phyloP scores from a whole-genome alignment of 2,113 vertebrate genomes.

The Chlorocebus sabaeus region DNA sequence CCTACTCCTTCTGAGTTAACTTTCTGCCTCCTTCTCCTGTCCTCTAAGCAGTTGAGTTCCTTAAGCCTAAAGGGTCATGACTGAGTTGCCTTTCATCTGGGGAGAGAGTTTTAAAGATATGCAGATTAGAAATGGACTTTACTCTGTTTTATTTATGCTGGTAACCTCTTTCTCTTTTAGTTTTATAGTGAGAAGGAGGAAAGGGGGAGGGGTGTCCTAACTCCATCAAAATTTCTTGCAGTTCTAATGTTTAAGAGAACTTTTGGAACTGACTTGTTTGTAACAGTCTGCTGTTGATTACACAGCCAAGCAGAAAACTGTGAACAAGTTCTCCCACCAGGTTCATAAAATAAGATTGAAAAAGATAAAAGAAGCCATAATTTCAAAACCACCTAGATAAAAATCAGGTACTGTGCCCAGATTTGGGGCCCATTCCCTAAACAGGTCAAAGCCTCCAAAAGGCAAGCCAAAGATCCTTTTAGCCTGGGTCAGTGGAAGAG shows the following conservation, averaged over 20 bases:
- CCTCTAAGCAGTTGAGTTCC: not conserved
- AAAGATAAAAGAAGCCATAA: slow-evolving; percentile 36
- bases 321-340: not conserved
- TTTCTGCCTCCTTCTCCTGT: not conserved
- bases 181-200: not conserved
- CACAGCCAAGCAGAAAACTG: not conserved
- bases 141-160: not conserved
- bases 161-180: not conserved
- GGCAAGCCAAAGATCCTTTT: not conserved
- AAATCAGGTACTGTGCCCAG: not conserved
- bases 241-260: not conserved
- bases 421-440: not conserved
- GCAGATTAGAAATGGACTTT: not conserved
- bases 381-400: slow-evolving; percentile 33
- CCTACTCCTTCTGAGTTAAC: not conserved
- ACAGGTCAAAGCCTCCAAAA: slow-evolving; percentile 22
- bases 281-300: slow-evolving; percentile 23
- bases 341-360: slow-evolving; percentile 47
- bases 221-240: not conserved
- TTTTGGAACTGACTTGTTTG: not conserved
- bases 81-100: not conserved
- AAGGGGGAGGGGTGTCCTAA: not conserved
- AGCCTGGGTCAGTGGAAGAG: not conserved
- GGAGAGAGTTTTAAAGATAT: not conserved
- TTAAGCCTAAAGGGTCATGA: not conserved